Conservation (phyloP, 2,113 vertebrate species). For the Seriola dumerili region DNA sequence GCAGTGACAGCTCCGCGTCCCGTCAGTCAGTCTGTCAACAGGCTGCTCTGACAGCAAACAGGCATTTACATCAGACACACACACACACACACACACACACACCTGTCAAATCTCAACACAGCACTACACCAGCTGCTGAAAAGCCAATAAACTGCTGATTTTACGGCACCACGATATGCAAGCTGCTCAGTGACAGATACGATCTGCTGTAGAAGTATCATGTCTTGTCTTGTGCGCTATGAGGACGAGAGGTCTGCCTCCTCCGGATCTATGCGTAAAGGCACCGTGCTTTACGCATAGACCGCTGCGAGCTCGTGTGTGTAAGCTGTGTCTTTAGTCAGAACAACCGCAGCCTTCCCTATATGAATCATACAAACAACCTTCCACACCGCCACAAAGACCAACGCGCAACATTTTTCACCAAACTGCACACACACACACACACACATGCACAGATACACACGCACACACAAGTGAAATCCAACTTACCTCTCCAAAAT, state of each 20-base stretch:
- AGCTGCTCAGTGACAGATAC: background rate
- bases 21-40: slow-evolving; percentile 65
- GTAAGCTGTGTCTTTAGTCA: background rate
- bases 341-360: slow-evolving; percentile 13
- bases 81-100: background rate
- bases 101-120: slow-evolving; percentile 29
- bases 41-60: slow-evolving; percentile 57
- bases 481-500: slow-evolving; percentile 78
- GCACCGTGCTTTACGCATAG: slow-evolving; percentile 10
- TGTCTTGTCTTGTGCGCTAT: background rate
- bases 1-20: slow-evolving; percentile 75
- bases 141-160: background rate
- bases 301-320: background rate
- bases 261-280: slow-evolving; percentile 29
- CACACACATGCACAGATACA: slow-evolving; percentile 7
- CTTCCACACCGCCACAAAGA: slow-evolving; percentile 17
- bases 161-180: background rate
- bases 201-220: background rate
- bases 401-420: slow-evolving; percentile 16
- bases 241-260: background rate
- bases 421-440: slow-evolving; percentile 33
- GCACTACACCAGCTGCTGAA: background rate
- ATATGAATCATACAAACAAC: slow-evolving; percentile 30
- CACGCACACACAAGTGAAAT: background rate
- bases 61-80: background rate